Evolutionary conservation across 2,888 invertebrate species (phyloP), one percentile per base, ranked within the genome.

Genomic region (Eupeodes latifasciatus): DNA sequence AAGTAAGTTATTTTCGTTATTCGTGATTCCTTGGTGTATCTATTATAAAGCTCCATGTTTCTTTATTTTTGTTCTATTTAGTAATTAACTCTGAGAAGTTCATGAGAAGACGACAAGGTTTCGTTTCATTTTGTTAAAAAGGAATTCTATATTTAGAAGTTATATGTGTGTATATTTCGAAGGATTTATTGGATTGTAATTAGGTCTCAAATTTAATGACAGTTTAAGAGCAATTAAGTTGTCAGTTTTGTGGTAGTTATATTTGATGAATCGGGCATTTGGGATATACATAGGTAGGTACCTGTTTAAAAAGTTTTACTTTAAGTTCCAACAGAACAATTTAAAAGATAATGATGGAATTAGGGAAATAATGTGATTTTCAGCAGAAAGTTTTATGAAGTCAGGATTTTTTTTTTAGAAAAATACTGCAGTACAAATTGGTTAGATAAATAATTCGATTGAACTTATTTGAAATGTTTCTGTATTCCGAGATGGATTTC

Each of bases 131-230:
- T 27, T 2, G 27, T 27, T n/a, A 0, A 14, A 62, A 47, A 49
- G 55, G 85, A 74, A 64, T 57, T 74, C 53, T 71, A 51, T 53
- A 27, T 27, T 27, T 27, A 27, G 27, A 27, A 27, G 27, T n/a
- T n/a, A n/a, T 27, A 27, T 27, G 27, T 27, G 27, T 27, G 27
- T 27, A 27, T 27, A 27, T 27, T 53, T 49, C 66, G n/a, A 83
- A 71, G 53, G 83, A 83, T 80, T 83, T 83, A 87, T 77, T 53
- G 74, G 57, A 77, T 87, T 69, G 72, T 83, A 83, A 87, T 87
- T 77, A 81, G 80, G 64, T 84, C 7, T 72, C 57, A 19, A 67
- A 74, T 78, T 78, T 74, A 74, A 81, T 67, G 72, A 67, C 72
- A 83, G 72, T 87, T 83, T 80, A 83, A 72, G 72, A 76, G 40